Evolutionary conservation across 2,797 vertebrate genomes (phyloP), one percentile per base, ranked within the genome.

Genomic region (Myotis findleyi): DNA sequence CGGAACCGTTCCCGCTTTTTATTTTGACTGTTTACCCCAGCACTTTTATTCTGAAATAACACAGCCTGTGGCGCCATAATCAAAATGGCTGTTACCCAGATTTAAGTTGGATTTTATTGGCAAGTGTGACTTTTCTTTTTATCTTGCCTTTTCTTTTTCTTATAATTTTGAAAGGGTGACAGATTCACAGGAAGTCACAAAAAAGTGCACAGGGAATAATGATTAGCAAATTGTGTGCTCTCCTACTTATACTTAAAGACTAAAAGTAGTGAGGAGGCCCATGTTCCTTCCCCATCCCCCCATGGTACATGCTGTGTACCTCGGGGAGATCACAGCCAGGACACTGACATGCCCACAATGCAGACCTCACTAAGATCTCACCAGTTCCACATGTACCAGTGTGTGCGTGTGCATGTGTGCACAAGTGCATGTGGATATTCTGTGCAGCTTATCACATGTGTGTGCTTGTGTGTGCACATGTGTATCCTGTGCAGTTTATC

Each of bases 151-250:
- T 66, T 59, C 21, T 57, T 47, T 49, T 30, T 62, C n/a, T 44
- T 71, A 80, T 69, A 30, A 30, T 83, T 89, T 93, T 92, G 59
- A 89, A 96, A 76, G 6, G 23, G 8, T 71, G 71, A 33, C 8
- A 66, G 17, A 53, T 17, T 71, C 47, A 41, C 7, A 38, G 72
- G 41, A 93, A 55, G 41, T 41, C 41, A 7, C 44, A 64, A 41
- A 55, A 36, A 30, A 6, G 71, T 55, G 16, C 38, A 9, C 17
- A 53, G 53, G n/a, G 33, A 51, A 23, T 44, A 9, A 36, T 20
- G 66, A 23, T 59, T 10, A 13, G 71, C 62, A 57, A 62, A 44
- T 30, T 21, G 33, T 27, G 38, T 18, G 3, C 33, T 62, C 20
- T 77, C 41, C 92, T 57, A 6, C 30, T 23, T 49, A 23, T 11